These are phyloP conservation scores for Asteroscopus sphinx DNA, from an alignment of 2,888 invertebrate species.

Conservation along the genomic window DNA sequence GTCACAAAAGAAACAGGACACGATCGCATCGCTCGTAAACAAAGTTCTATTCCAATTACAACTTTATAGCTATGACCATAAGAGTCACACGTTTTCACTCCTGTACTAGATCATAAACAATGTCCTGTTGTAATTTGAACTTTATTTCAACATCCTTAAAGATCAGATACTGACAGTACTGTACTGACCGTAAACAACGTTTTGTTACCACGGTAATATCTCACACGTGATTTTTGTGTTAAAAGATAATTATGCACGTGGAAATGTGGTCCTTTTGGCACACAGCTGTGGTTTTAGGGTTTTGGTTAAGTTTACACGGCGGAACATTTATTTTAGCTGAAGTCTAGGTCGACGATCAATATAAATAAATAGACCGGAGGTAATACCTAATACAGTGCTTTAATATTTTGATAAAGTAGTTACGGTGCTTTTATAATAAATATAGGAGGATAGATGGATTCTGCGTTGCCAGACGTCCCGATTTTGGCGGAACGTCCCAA, in stretches of 20 bases:
- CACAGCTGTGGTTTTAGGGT: too few relatives aligned
- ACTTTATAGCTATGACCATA: not conserved
- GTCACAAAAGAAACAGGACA: slow-evolving; percentile 34
- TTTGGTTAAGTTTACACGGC: too few relatives aligned
- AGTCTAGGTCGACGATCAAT: too few relatives aligned
- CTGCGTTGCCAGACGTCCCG: too few relatives aligned
- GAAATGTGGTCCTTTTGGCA: slow-evolving; percentile 11
- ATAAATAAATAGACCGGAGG: too few relatives aligned
- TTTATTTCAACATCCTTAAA: not conserved
- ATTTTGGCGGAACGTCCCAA: too few relatives aligned
- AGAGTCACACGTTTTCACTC: not conserved
- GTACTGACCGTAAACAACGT: slow-evolving; percentile 23
- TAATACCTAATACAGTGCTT: too few relatives aligned
- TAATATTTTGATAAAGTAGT: too few relatives aligned
- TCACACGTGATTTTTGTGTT: slow-evolving; percentile 31
- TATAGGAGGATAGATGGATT: too few relatives aligned
- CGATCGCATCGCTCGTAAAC: not conserved
- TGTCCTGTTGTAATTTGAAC: not conserved
- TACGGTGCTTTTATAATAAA: too few relatives aligned
- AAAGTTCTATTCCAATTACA: slow-evolving; percentile 3
- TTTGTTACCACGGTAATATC: slow-evolving; percentile 24
- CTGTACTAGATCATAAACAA: not conserved
- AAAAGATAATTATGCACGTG: slow-evolving; percentile 16
- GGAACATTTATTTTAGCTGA: too few relatives aligned
- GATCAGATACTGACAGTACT: not conserved